These are phyloP conservation scores for Neuroterus valhalla DNA, from an alignment of 1,140 invertebrate species.

Conservation along the genomic window DNA sequence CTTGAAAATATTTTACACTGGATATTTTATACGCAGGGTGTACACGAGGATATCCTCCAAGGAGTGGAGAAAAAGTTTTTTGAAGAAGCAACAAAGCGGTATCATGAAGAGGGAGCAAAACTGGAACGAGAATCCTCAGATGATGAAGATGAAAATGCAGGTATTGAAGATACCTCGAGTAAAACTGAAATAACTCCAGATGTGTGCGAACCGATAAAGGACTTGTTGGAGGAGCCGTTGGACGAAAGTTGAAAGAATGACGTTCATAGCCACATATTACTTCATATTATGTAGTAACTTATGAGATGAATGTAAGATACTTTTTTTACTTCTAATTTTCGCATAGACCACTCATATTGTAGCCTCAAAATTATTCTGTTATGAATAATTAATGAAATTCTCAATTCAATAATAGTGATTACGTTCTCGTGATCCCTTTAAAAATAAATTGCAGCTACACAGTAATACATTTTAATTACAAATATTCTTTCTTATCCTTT, in stretches of 20 bases:
- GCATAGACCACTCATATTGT: too few relatives aligned
- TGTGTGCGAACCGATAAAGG: constrained; percentile 59
- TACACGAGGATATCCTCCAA: constrained; percentile 74
- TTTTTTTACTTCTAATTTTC: background rate
- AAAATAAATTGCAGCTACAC: too few relatives aligned
- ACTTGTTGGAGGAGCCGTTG: constrained; percentile 62
- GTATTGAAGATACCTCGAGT: constrained; percentile 1
- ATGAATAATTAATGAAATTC: too few relatives aligned
- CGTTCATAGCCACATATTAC: too few relatives aligned
- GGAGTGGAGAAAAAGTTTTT: constrained; percentile 62
- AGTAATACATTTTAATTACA: too few relatives aligned
- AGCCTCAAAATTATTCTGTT: too few relatives aligned
- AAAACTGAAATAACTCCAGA: constrained; percentile 24
- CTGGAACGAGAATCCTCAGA: constrained; percentile 28
- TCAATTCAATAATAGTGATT: too few relatives aligned
- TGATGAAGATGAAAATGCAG: constrained; percentile 37
- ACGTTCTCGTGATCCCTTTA: too few relatives aligned
- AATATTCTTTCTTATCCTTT: too few relatives aligned
- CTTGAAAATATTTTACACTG: too few relatives aligned
- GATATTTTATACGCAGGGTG: constrained; percentile 64
- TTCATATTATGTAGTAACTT: background rate
- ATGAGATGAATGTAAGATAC: background rate
- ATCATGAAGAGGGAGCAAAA: constrained; percentile 27
- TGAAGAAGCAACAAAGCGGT: constrained; percentile 3
- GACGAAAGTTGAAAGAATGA: constrained; percentile 33